A percentile compares a stretch with the other conserved stretches of the same genome.
Conservation (phyloP, 2,113 vertebrate species). For the Catharus fuscescens region DNA sequence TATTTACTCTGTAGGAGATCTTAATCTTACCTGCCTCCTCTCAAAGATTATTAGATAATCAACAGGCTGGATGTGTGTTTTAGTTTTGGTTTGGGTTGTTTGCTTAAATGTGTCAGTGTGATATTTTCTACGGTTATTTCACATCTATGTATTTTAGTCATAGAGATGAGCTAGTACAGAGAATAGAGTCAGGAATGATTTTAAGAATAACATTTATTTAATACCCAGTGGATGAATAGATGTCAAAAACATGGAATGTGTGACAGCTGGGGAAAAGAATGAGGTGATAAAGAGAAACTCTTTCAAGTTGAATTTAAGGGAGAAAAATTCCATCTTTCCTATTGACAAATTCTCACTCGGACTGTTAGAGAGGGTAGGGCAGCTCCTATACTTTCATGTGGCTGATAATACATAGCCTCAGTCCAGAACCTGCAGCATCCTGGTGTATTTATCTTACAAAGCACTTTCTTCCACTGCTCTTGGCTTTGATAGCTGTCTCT, state of each 20-base stretch:
- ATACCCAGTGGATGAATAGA: background rate
- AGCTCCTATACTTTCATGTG: background rate
- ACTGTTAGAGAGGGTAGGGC: background rate
- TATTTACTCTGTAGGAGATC: background rate
- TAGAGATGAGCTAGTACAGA: background rate
- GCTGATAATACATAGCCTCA: background rate
- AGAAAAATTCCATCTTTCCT: background rate
- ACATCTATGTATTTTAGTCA: background rate
- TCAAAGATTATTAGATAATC: background rate
- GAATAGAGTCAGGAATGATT: background rate
- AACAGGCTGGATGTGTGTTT: background rate
- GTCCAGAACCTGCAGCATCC: background rate
- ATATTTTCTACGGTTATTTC: background rate
- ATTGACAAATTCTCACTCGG: background rate
- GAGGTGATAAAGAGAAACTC: background rate
- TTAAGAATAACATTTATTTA: background rate
- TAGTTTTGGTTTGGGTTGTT: background rate
- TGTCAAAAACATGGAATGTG: background rate
- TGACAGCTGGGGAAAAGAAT: background rate
- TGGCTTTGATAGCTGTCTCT: background rate
- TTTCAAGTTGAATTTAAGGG: background rate
- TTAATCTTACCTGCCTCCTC: background rate
- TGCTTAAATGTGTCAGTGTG: background rate
- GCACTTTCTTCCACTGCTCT: background rate
- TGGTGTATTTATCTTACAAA: background rate